Evolutionary conservation across 2,113 vertebrate species (phyloP).

Genomic region (Reinhardtius hippoglossoides): DNA sequence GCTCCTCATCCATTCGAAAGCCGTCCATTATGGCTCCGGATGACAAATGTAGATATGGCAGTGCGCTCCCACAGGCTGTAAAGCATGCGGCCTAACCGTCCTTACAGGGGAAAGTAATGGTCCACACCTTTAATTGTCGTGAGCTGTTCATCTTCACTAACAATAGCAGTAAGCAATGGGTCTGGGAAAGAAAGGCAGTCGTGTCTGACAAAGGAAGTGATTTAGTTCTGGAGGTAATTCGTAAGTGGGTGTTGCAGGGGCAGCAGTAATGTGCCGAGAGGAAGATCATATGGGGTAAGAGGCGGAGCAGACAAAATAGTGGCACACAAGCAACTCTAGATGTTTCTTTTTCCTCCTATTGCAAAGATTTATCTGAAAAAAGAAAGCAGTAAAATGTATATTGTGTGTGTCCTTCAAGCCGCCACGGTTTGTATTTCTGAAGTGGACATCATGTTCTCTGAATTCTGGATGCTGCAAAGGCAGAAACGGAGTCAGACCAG

Average conservation of each 20-base stretch:
- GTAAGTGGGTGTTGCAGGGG: conserved; percentile 60
- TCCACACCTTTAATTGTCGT: conserved; percentile 84
- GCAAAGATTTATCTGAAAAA: conserved; percentile 50
- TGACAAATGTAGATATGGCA: conserved; percentile 72
- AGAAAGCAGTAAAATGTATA: conserved; percentile 46
- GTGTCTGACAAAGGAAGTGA: conserved; percentile 79
- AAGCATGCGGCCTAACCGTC: conserved; percentile 75
- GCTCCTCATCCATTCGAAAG: conserved; percentile 57
- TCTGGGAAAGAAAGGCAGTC: conserved; percentile 74
- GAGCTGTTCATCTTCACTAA: conserved; percentile 83
- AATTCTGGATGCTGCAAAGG: conserved; percentile 40
- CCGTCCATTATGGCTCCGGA: conserved; percentile 61
- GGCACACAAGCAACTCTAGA: conserved; percentile 33
- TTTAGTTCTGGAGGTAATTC: conserved; percentile 76
- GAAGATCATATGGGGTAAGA: conserved; percentile 66
- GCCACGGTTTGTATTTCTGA: conserved; percentile 35
- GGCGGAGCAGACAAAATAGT: conserved; percentile 50
- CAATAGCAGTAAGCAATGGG: conserved; percentile 80
- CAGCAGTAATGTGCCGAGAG: conserved; percentile 66
- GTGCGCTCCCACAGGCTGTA: conserved; percentile 67
- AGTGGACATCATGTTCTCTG: conserved; percentile 53
- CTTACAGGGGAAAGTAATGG: conserved; percentile 81
- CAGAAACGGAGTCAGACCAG: conserved; percentile 41
- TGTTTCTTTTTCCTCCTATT: conserved; percentile 30
- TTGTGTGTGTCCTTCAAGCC: conserved; percentile 53